Evolutionary conservation across 2,797 vertebrate genomes (phyloP).

Genomic region (Pagetopsis macropterus): DNA sequence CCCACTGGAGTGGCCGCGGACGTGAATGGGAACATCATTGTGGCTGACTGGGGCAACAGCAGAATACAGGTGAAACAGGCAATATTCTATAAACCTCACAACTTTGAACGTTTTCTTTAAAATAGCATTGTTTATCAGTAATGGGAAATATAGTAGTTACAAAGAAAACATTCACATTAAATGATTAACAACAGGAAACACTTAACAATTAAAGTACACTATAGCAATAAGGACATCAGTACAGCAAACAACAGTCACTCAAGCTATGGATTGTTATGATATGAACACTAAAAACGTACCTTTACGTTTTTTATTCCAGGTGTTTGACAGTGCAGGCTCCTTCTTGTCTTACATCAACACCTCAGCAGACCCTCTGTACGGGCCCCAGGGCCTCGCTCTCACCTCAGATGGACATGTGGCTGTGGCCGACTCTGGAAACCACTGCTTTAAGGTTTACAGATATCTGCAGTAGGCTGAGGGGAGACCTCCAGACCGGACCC

Average conservation of each 20-base stretch:
- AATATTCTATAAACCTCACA: background rate
- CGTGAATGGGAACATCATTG: constrained; percentile 94
- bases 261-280: background rate
- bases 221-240: background rate
- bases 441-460: constrained; percentile 98
- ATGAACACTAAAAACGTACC: background rate
- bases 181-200: background rate
- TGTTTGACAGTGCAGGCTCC: constrained; percentile 95
- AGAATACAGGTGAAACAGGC: constrained; percentile 88
- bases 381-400: constrained; percentile 94
- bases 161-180: background rate
- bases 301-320: constrained; percentile 76
- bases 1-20: constrained; percentile 95
- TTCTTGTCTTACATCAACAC: constrained; percentile 99
- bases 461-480: constrained; percentile 90
- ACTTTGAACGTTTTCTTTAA: background rate
- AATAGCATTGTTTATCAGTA: background rate
- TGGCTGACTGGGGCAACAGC: constrained; percentile 98
- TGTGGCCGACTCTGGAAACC: constrained; percentile 96
- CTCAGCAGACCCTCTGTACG: constrained; percentile 93
- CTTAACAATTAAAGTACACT: background rate
- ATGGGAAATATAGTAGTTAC: background rate
- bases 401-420: constrained; percentile 96
- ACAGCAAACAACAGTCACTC: background rate
- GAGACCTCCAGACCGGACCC: constrained; percentile 15